Conservation (phyloP, 2,797 vertebrate genomes). For the Melanotaenia nigrans region DNA sequence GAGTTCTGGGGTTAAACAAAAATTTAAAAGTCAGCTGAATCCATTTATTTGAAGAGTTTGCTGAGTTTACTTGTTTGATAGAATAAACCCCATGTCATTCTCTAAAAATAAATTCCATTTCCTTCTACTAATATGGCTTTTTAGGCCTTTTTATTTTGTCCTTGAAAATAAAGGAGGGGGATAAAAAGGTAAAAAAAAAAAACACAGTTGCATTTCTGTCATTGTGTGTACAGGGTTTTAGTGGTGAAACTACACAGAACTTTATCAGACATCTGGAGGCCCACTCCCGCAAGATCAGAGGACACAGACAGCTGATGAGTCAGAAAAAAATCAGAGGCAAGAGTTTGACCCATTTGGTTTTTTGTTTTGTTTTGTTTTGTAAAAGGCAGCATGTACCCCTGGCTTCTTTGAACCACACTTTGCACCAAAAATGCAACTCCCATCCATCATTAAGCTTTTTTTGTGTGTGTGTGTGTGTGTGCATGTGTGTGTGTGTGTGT, state of each 20-base stretch:
- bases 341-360: constrained; percentile 5
- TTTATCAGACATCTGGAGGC: neutral
- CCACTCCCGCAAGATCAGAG: constrained; percentile 21
- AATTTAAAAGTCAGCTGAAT: constrained; percentile 5
- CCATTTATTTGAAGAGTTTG: neutral
- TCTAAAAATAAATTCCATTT: neutral
- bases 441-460: constrained; percentile 12
- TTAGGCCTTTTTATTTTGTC: constrained; percentile 1
- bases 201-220: neutral
- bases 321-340: constrained; percentile 24
- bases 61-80: neutral
- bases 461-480: neutral
- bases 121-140: neutral
- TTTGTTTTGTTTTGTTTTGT: constrained; percentile 14
- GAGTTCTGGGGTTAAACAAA: constrained; percentile 49
- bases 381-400: neutral
- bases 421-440: neutral
- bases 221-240: neutral
- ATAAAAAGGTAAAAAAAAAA: no score
- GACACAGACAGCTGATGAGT: constrained; percentile 13
- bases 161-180: neutral
- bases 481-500: constrained; percentile 14
- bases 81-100: neutral
- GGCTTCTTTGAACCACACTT: constrained; percentile 23
- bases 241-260: constrained; percentile 22